A percentile compares a stretch with the other conserved stretches of the same genome.
phyloP scores from a whole-genome alignment of 2,888 invertebrate genomes.

The Lasius fuliginosus region DNA sequence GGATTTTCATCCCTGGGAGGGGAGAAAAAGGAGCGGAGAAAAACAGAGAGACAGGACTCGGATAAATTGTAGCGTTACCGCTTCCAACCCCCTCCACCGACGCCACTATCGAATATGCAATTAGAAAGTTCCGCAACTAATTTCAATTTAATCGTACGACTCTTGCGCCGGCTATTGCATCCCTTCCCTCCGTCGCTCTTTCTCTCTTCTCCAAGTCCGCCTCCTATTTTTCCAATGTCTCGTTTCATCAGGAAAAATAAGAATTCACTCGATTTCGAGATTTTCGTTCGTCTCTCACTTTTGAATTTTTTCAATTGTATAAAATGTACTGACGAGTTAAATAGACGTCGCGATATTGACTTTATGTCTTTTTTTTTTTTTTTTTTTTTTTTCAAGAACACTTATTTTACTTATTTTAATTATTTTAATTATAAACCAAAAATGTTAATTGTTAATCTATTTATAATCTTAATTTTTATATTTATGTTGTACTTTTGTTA shows the following conservation, averaged over 20 bases:
- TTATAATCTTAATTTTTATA: neutral
- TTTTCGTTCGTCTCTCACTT: neutral
- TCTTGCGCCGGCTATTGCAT: constrained; percentile 57
- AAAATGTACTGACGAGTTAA: neutral
- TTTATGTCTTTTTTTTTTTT: neutral
- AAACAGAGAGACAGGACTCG: constrained; percentile 57
- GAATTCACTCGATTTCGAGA: neutral
- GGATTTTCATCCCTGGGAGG: constrained; percentile 30
- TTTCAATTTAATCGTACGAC: constrained; percentile 84
- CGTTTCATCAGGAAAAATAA: constrained; percentile 10
- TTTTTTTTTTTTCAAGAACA: neutral
- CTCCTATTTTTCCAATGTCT: constrained; percentile 26
- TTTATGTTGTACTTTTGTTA: neutral
- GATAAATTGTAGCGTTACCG: constrained; percentile 76
- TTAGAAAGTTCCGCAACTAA: constrained; percentile 85
- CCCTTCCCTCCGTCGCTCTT: constrained; percentile 15
- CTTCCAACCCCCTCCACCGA: constrained; percentile 52
- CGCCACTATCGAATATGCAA: constrained; percentile 84
- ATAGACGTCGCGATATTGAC: neutral
- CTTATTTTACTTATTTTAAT: neutral
- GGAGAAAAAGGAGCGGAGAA: constrained; percentile 32
- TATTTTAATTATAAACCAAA: neutral
- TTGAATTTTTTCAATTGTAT: neutral
- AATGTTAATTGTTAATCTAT: neutral
- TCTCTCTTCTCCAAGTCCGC: neutral